phyloP scores from a whole-genome alignment of 1,140 invertebrate species.

The Diuraphis noxia region DNA sequence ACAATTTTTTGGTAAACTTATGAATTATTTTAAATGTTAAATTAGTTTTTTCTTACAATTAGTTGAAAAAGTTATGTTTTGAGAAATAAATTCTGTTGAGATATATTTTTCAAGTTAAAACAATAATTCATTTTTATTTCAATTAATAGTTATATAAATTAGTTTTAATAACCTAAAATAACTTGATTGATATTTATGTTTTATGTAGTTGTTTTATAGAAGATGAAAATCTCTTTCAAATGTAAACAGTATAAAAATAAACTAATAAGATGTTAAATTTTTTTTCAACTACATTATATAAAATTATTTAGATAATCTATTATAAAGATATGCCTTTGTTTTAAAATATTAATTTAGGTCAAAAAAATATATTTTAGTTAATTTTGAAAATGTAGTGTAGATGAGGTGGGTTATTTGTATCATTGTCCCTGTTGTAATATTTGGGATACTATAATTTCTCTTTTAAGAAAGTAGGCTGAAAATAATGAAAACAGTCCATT shows the following conservation, averaged over 20 bases:
- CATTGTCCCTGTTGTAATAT: neutral
- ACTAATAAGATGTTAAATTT: neutral
- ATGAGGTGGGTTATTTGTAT: neutral
- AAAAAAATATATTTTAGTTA: too few relatives aligned
- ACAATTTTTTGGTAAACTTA: neutral
- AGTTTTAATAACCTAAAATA: neutral
- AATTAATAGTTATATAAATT: neutral
- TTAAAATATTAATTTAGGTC: neutral
- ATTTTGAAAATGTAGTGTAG: too few relatives aligned
- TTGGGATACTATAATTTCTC: neutral
- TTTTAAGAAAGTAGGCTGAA: neutral
- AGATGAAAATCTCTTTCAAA: neutral
- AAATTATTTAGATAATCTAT: neutral
- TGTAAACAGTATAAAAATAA: neutral
- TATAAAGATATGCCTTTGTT: neutral
- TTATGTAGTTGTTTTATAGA: neutral
- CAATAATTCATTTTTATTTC: neutral
- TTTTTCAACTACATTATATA: neutral
- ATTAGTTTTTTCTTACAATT: neutral
- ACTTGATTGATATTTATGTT: neutral
- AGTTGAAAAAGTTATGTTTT: neutral
- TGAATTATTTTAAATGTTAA: neutral
- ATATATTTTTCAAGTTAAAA: neutral
- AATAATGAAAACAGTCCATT: neutral
- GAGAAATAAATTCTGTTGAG: neutral